Conservation (phyloP, 2,888 invertebrate species). For the Pelosia muscerda region DNA sequence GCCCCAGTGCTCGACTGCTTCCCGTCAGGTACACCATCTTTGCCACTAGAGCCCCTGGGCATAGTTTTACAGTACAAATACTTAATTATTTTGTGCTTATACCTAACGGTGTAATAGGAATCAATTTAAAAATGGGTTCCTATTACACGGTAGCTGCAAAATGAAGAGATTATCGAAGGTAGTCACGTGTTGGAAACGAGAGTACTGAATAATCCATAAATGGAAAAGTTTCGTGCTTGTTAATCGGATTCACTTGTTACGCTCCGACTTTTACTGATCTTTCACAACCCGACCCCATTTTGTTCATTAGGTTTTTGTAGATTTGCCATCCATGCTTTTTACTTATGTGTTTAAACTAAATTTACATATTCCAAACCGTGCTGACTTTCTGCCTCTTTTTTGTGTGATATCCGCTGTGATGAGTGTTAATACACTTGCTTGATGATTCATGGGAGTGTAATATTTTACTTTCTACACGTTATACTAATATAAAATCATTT, state of each 20-base stretch:
- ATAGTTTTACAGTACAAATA: background rate
- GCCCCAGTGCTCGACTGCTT: too few relatives aligned
- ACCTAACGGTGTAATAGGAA: background rate
- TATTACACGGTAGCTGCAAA: constrained; percentile 20
- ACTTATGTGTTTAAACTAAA: background rate
- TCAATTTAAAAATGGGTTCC: background rate
- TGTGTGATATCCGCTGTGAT: background rate
- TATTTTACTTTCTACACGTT: background rate
- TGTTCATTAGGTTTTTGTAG: background rate
- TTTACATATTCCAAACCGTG: background rate
- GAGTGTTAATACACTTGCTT: background rate
- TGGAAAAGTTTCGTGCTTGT: constrained; percentile 48
- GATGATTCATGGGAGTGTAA: background rate
- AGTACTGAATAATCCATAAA: constrained; percentile 46
- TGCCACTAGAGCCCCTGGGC: too few relatives aligned
- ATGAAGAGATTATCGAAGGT: constrained; percentile 35
- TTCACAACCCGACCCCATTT: constrained; percentile 13
- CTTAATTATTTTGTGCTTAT: background rate
- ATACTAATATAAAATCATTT: too few relatives aligned
- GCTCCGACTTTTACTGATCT: constrained; percentile 39
- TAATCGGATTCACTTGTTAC: constrained; percentile 54
- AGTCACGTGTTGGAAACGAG: constrained; percentile 42
- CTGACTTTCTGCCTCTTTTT: background rate
- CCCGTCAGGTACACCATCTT: too few relatives aligned
- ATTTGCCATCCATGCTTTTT: background rate